These are phyloP conservation scores for Dinomys branickii DNA, from an alignment of 2,113 vertebrate species.

Conservation along the genomic window DNA sequence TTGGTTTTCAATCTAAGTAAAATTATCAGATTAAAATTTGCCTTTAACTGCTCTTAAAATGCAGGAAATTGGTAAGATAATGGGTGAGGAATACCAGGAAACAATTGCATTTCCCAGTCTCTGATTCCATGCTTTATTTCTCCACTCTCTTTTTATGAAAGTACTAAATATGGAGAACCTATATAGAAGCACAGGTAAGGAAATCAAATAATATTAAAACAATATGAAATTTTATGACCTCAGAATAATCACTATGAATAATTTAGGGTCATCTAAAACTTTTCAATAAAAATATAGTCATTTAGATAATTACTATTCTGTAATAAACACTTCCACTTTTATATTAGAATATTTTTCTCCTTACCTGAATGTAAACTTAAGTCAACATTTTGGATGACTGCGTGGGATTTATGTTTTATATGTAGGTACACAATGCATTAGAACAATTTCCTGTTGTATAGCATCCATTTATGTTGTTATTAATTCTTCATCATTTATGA, in stretches of 20 bases:
- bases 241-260: slow-evolving; percentile 15
- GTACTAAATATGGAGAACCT: not conserved
- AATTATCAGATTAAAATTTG: slow-evolving; percentile 50
- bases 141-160: not conserved
- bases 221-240: slow-evolving; percentile 35
- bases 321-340: slow-evolving; percentile 40
- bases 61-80: not conserved
- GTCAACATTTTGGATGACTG: slow-evolving; percentile 40
- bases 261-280: slow-evolving; percentile 25
- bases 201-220: slow-evolving; percentile 48
- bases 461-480: slow-evolving; percentile 13
- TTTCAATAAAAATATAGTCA: not conserved
- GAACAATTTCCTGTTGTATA: slow-evolving; percentile 14
- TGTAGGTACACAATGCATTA: not conserved
- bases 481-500: slow-evolving; percentile 5
- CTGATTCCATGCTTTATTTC: slow-evolving; percentile 13
- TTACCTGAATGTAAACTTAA: not conserved
- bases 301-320: slow-evolving; percentile 25
- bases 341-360: slow-evolving; percentile 44
- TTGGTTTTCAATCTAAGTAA: slow-evolving; percentile 56
- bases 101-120: not conserved
- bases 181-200: slow-evolving; percentile 20
- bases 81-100: not conserved
- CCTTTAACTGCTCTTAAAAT: slow-evolving; percentile 42
- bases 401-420: slow-evolving; percentile 20